Evolutionary conservation across 2,797 vertebrate genomes (phyloP).

Genomic region (Ataeniobius toweri): DNA sequence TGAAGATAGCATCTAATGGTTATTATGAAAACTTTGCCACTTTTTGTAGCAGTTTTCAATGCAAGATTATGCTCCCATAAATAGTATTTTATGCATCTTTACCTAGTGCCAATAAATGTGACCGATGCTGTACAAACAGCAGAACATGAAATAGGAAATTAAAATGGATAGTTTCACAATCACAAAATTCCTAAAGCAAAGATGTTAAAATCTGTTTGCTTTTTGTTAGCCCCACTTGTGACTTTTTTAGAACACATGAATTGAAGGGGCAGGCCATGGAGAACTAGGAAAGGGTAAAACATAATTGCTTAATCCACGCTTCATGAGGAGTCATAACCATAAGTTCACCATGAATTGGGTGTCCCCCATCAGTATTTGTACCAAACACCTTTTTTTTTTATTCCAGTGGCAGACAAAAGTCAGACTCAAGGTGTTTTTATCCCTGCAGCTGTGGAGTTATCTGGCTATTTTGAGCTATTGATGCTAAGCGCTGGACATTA

Average conservation of each 20-base stretch:
- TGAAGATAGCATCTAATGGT: too few relatives aligned
- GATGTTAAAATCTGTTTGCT: background rate
- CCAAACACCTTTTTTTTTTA: conserved; percentile 24
- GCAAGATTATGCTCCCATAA: too few relatives aligned
- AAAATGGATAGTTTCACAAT: background rate
- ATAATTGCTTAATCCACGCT: conserved; percentile 28
- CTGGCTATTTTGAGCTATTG: conserved; percentile 71
- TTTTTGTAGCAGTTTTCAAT: too few relatives aligned
- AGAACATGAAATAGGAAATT: background rate
- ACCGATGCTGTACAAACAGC: background rate
- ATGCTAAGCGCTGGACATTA: conserved; percentile 76
- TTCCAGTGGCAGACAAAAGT: conserved; percentile 30
- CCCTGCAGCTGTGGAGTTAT: conserved; percentile 57
- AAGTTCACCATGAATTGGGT: conserved; percentile 22
- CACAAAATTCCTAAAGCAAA: background rate
- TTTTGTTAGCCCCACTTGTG: background rate
- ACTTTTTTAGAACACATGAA: background rate
- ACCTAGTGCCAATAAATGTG: too few relatives aligned
- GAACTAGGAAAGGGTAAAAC: conserved; percentile 4
- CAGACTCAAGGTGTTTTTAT: conserved; percentile 56
- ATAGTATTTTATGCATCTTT: too few relatives aligned
- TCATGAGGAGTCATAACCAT: conserved; percentile 28
- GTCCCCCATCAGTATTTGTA: conserved; percentile 33
- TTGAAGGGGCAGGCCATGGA: background rate
- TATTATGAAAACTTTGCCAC: too few relatives aligned